These are phyloP conservation scores for Cantharis nigra DNA, from an alignment of 2,888 invertebrate genomes.

Conservation along the genomic window DNA sequence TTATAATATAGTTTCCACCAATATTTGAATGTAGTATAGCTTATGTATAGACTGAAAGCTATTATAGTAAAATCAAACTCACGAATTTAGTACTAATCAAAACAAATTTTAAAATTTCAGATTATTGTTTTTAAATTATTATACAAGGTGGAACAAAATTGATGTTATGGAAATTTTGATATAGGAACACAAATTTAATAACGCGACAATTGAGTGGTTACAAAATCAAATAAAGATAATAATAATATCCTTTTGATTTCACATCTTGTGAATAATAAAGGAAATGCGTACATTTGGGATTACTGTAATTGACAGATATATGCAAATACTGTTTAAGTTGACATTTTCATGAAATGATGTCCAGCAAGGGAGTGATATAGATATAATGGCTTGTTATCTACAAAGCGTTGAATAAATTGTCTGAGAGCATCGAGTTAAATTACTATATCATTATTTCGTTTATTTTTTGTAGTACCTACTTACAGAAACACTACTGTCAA, in stretches of 20 bases:
- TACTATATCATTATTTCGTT: neutral
- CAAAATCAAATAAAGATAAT: neutral
- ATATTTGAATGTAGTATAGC: too few species aligned
- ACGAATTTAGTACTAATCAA: too few species aligned
- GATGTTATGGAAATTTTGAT: neutral
- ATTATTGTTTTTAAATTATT: neutral
- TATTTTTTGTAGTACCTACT: neutral
- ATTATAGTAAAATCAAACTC: too few species aligned
- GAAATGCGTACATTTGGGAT: neutral
- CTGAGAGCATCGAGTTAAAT: neutral
- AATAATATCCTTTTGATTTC: neutral
- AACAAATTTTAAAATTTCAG: too few species aligned
- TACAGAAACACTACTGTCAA: neutral
- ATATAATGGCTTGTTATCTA: neutral
- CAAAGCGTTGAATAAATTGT: neutral
- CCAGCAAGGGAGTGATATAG: neutral
- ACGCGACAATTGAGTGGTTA: neutral
- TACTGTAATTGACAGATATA: constrained; percentile 1
- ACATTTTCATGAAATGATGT: neutral
- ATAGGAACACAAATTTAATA: neutral
- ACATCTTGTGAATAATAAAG: neutral
- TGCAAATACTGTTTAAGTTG: constrained; percentile 3
- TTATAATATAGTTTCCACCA: too few species aligned
- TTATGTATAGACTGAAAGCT: too few species aligned
- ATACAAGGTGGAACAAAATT: neutral